Evolutionary conservation across 2,113 vertebrate genomes (phyloP).

Genomic region (Microcebus lehilahytsara): DNA sequence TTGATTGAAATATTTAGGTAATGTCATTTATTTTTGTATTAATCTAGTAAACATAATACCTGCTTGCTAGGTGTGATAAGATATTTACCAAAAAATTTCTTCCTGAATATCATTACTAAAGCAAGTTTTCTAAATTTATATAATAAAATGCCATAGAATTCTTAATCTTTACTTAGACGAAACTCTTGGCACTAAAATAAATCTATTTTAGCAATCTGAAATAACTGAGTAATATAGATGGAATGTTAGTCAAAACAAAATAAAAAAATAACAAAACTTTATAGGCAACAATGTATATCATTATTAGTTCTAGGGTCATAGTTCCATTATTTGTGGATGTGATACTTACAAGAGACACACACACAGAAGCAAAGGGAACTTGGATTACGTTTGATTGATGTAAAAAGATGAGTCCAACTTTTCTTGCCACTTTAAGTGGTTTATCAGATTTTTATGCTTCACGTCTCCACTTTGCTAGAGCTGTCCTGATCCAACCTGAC

Average conservation of each 20-base stretch:
- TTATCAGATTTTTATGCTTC: neutral
- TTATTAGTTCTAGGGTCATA: neutral
- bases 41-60: neutral
- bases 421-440: neutral
- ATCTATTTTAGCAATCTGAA: neutral
- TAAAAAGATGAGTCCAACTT: neutral
- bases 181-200: neutral
- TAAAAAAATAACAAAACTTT: neutral
- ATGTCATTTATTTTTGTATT: neutral
- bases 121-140: neutral
- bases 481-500: neutral
- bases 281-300: neutral
- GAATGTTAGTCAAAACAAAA: neutral
- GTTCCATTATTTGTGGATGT: neutral
- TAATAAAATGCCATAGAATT: neutral
- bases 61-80: neutral
- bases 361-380: neutral
- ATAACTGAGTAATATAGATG: neutral
- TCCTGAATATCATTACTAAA: neutral
- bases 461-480: neutral
- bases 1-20: neutral
- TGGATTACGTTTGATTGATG: neutral
- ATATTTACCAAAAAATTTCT: neutral
- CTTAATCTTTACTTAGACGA: neutral
- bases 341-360: neutral